Evolutionary conservation across 1,140 invertebrate species (phyloP).

Genomic region (Drosophila leontia): DNA sequence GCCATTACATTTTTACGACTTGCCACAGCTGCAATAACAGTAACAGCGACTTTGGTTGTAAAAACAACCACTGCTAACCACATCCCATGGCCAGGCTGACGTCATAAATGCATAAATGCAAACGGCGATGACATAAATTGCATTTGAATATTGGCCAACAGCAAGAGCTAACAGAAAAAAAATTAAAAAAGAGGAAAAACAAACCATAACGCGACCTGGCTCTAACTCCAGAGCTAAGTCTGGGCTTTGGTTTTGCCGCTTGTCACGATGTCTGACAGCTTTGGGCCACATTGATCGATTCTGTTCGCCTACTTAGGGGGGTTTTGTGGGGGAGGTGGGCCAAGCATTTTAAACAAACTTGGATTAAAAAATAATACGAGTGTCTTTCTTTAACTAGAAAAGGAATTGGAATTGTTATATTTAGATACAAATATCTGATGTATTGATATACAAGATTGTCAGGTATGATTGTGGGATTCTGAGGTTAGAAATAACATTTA

Average conservation of each 20-base stretch:
- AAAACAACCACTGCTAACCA: constrained; percentile 52
- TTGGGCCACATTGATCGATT: constrained; percentile 56
- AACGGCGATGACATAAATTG: constrained; percentile 78
- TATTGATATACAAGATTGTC: no score
- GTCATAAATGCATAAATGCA: constrained; percentile 72
- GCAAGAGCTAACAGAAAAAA: constrained; percentile 18
- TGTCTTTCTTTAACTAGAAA: not conserved
- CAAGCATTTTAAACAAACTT: not conserved
- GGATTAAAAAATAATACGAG: no score
- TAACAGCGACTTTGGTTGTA: constrained; percentile 32
- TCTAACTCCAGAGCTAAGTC: constrained; percentile 9
- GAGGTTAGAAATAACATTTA: no score
- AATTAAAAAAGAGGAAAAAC: constrained; percentile 25
- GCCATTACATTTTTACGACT: constrained; percentile 55
- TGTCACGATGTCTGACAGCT: constrained; percentile 64
- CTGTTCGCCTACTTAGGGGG: constrained; percentile 4
- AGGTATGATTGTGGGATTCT: no score
- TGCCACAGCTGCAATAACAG: constrained; percentile 52
- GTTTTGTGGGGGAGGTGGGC: not conserved
- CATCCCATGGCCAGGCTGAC: constrained; percentile 73
- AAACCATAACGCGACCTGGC: constrained; percentile 46
- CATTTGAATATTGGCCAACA: constrained; percentile 81
- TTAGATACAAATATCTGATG: no score
- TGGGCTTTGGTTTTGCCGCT: constrained; percentile 47
- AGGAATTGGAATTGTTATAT: not conserved